Conservation (phyloP, 2,797 vertebrate species). For the Sebastes cheni region DNA sequence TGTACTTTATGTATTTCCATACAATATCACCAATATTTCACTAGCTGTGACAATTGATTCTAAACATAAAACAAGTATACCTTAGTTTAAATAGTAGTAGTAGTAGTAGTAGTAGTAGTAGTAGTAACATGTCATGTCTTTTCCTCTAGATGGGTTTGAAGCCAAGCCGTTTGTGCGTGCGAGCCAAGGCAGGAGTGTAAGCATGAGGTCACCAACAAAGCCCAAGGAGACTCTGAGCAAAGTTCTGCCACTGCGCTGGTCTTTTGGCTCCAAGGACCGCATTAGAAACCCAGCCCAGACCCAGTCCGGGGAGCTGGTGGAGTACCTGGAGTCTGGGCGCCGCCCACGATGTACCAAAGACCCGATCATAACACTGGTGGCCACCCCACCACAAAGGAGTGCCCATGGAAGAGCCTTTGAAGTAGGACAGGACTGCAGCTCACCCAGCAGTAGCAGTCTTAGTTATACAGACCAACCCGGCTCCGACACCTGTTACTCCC, state of each 20-base stretch:
- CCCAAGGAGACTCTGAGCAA: constrained; percentile 78
- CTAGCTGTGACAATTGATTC: background rate
- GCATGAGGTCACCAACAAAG: constrained; percentile 83
- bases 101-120: too few species aligned
- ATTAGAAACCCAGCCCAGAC: constrained; percentile 50
- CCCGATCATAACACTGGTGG: constrained; percentile 83
- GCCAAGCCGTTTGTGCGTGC: constrained; percentile 78
- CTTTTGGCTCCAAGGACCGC: constrained; percentile 85
- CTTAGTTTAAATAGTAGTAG: too few species aligned
- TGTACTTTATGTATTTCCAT: background rate
- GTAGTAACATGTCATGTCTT: background rate
- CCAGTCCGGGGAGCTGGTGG: constrained; percentile 84
- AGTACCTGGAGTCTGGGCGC: constrained; percentile 91
- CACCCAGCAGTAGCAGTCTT: constrained; percentile 65
- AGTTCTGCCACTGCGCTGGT: constrained; percentile 86
- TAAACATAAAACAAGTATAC: background rate
- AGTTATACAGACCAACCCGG: constrained; percentile 51
- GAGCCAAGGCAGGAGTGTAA: constrained; percentile 83
- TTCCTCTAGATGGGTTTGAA: constrained; percentile 80
- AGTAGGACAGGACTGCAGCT: constrained; percentile 49
- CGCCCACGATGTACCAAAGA: constrained; percentile 89
- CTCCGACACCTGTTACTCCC: constrained; percentile 47
- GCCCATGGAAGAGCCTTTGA: constrained; percentile 47
- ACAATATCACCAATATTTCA: background rate
- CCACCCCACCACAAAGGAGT: constrained; percentile 70